Percentiles rank a stretch among this genome's conserved stretches.
These are phyloP conservation scores for Leucoptera coffeella DNA, from an alignment of 2,888 invertebrate species.

Conservation along the genomic window DNA sequence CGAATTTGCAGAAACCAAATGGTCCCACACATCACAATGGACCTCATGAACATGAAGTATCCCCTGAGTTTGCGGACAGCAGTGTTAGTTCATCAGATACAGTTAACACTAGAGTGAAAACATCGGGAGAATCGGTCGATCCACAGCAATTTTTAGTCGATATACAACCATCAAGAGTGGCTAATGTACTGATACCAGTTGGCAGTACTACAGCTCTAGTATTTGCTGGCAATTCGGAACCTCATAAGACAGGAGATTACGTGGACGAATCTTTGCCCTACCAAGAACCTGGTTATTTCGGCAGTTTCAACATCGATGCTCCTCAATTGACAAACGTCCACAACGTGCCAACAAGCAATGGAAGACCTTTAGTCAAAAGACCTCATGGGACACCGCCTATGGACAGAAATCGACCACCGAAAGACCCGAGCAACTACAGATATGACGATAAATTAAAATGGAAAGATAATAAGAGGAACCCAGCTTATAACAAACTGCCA, in stretches of 20 bases:
- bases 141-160: constrained; percentile 68
- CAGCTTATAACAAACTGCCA: constrained; percentile 23
- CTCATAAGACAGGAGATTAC: constrained; percentile 70
- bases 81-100: constrained; percentile 45
- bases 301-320: constrained; percentile 50
- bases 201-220: constrained; percentile 69
- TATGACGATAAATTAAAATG: constrained; percentile 26
- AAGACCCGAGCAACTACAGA: constrained; percentile 15
- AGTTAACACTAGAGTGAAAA: constrained; percentile 24
- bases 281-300: constrained; percentile 60
- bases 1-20: constrained; percentile 25
- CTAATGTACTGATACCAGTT: constrained; percentile 72
- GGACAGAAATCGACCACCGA: background rate
- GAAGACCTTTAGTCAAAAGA: constrained; percentile 17
- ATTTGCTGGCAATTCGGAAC: constrained; percentile 67
- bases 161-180: constrained; percentile 76
- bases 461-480: constrained; percentile 22
- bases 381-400: constrained; percentile 10
- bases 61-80: constrained; percentile 21
- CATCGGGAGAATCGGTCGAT: constrained; percentile 16
- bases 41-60: background rate
- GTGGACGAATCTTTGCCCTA: constrained; percentile 74
- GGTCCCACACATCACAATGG: constrained; percentile 1
- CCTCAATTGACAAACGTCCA: constrained; percentile 54
- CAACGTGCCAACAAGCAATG: constrained; percentile 29